Evolutionary conservation across 2,888 invertebrate species (phyloP).

Genomic region (Atethmia centrago): DNA sequence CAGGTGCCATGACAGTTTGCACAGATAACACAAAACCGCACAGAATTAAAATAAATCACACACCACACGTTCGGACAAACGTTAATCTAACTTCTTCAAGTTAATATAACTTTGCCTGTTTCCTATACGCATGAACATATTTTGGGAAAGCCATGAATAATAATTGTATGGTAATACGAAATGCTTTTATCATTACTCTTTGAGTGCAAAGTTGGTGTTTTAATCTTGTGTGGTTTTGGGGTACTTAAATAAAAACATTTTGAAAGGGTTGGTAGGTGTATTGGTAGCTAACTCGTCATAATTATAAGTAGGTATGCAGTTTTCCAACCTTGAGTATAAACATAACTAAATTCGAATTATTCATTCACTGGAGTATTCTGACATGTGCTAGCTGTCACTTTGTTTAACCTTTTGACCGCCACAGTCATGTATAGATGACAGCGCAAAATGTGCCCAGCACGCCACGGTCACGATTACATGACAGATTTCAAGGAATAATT

Average conservation of each 20-base stretch:
- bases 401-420: too few species aligned
- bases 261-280: neutral
- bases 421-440: too few species aligned
- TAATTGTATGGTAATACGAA: slow-evolving; percentile 74
- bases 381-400: too few species aligned
- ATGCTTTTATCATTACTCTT: slow-evolving; percentile 72
- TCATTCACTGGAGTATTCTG: too few species aligned
- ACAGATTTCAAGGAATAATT: too few species aligned
- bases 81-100: slow-evolving; percentile 84
- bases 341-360: too few species aligned
- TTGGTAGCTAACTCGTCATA: too few species aligned
- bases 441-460: too few species aligned
- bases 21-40: slow-evolving; percentile 50
- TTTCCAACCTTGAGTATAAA: neutral
- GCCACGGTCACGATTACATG: too few species aligned
- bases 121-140: slow-evolving; percentile 81
- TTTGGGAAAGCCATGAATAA: slow-evolving; percentile 81
- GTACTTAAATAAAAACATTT: slow-evolving; percentile 31
- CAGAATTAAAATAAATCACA: slow-evolving; percentile 69
- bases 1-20: slow-evolving; percentile 41
- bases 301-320: neutral
- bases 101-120: slow-evolving; percentile 85
- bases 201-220: slow-evolving; percentile 50
- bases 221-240: slow-evolving; percentile 21
- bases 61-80: slow-evolving; percentile 76